Evolutionary conservation across 2,888 invertebrate species (phyloP).

Genomic region (Lysandra bellargus): DNA sequence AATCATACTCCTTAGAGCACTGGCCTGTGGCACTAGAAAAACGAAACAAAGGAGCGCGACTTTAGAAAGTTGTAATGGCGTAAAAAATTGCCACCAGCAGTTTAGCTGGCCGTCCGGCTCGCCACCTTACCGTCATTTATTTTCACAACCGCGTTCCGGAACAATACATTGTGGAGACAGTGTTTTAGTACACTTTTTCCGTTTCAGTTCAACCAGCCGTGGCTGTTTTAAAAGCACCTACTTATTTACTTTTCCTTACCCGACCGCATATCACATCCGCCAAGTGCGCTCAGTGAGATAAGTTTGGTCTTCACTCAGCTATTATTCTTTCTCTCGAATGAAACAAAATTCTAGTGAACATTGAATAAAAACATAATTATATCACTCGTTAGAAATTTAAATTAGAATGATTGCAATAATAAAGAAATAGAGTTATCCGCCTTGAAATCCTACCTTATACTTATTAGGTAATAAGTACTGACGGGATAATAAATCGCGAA

Average conservation of each 20-base stretch:
- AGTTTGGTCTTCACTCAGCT: not conserved
- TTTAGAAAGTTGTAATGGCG: slow-evolving; percentile 47
- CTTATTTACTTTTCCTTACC: slow-evolving; percentile 32
- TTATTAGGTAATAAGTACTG: too few species aligned
- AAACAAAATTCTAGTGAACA: not conserved
- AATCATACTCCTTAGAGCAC: not conserved
- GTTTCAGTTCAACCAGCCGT: slow-evolving; percentile 26
- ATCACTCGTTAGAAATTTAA: not conserved
- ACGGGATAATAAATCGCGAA: too few species aligned
- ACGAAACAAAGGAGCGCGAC: slow-evolving; percentile 35
- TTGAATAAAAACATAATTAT: not conserved
- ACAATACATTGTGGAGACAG: slow-evolving; percentile 32
- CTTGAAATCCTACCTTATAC: not conserved
- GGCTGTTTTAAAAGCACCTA: slow-evolving; percentile 20
- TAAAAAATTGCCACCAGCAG: slow-evolving; percentile 46
- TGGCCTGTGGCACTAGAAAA: slow-evolving; percentile 1
- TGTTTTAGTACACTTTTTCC: slow-evolving; percentile 30
- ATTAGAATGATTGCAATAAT: too few species aligned
- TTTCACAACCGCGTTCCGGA: slow-evolving; percentile 36
- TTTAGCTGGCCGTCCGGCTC: slow-evolving; percentile 38
- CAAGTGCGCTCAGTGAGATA: not conserved
- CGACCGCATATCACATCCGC: not conserved
- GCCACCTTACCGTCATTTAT: slow-evolving; percentile 40
- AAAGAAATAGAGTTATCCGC: not conserved
- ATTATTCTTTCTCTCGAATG: not conserved